Base-by-base conservation (phyloP, 2,888 invertebrate genomes). In the Lepidocyrtinus sp. region DNA sequence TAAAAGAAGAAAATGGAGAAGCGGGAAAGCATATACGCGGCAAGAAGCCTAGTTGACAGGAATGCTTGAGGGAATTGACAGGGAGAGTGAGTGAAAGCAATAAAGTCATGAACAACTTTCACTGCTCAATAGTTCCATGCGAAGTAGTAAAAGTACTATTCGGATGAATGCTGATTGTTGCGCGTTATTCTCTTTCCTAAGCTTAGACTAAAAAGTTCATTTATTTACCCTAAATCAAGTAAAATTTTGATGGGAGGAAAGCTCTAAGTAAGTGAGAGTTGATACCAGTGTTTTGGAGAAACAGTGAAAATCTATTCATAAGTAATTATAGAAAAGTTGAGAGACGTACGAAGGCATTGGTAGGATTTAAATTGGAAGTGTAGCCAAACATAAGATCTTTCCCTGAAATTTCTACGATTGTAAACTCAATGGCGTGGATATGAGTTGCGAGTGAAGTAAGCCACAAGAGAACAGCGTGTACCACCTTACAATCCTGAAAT, bases 71-170 rank as follows among this genome's bases (percentile, higher is more conserved):
- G 64, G 73, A 73, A 65, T 72, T 72, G 73, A 73, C 59, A 50
- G 50, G 50, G 50, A 50, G 50, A 73, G 50, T 50, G 55, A 50
- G 62, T 71, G 71, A 72, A 72, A 72, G 62, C 63, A 72, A 63
- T 72, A 72, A 72, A 72, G 62, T 72, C 25, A 22, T 24, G 24
- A 46, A 63, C 72, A 63, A 63, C 72, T 72, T 72, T 72, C 72
- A 63, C 72, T 63, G 24, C 17, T 46, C 46, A n/a, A n/a, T n/a
- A 50, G 15, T 50, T 15, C 50, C 50, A 50, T 50, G 15, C 15
- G 17, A 12, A 17, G 15, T n/a, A 12, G 36, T 36, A 36, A 7
- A 36, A 36, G 36, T 12, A 50, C 5, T 50, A 50, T 50, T 50
- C 50, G 12, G n/a, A n/a, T n/a, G 50, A 50, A 12, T 12, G 15